Base-by-base conservation (phyloP, 2,113 vertebrate species). In the Scalopus aquaticus region DNA sequence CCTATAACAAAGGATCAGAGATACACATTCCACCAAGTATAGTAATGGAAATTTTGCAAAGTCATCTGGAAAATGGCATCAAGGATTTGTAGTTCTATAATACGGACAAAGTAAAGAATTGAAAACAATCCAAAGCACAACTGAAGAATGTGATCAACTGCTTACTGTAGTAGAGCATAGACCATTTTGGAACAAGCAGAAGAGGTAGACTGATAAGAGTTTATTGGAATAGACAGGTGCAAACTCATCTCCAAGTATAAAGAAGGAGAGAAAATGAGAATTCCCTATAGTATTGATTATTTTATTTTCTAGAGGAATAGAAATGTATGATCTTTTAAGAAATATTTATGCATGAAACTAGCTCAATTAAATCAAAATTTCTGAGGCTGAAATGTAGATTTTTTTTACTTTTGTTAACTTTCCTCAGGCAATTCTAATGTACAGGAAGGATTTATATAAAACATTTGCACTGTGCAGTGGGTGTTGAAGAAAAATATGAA, bases 1-100 rank as follows among this genome's bases (percentile, higher is more conserved):
- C 16, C 49, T 24, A 19, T 56, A 81, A n/a, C 58, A 70, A 92
- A 90, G n/a, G 9, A 69, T 72, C 26, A 70, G 28, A 65, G 20
- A 44, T 39, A 69, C 6, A 56, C 13, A 49, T 2, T 46, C 15
- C 15, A 86, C 12, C 9, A 26, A 13, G 20, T 44, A 32, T 28
- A 49, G 37, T 22, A 85, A 80, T 30, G 32, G 39, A 92, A 1
- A 4, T 65, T 95, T 86, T 84, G n/a, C 24, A 96, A 96, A 80
- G 16, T 51, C 37, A 49, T 42, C 54, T 65, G 13, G 13, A 88
- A 90, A 92, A 62, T 17, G 0, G 0, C 6, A 32, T 54, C 8
- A 28, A 44, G 9, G 26, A 81, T 35, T 67, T 94, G 11, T 84
- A 93, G 60, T 49, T 58, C 22, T 62, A 7, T 42, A 88, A 76